Evolutionary conservation across 1,140 invertebrate genomes (phyloP), one percentile per base, ranked within the genome.

Genomic region (Drosophila kikkawai): DNA sequence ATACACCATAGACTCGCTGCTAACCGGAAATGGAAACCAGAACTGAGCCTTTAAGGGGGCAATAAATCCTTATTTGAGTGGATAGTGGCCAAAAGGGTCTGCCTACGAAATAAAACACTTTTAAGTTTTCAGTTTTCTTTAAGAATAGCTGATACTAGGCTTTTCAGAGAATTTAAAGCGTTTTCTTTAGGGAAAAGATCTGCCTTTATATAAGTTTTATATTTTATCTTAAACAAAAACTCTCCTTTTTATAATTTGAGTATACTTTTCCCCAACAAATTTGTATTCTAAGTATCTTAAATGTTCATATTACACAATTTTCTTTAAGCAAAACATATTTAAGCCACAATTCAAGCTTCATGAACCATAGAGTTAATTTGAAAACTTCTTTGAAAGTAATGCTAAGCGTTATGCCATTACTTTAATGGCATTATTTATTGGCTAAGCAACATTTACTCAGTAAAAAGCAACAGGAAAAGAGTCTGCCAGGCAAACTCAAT

Each of bases 51-150:
- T 55, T 37, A 56, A 39, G 51, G 36, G 22, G 22, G 53, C 53
- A 56, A 56, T 56, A 56, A 56, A 56, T 56, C 53, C 36, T 56
- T 56, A 56, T 56, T 56, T 56, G 36, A 39, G 13, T n/a, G 53
- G 53, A n/a, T 15, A 56, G 12, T 39, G 36, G 36, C 53, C 36
- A 56, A 56, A 55, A 37, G 51, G 51, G 12, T 11, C 34, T 22
- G 34, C 51, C 34, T 34, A 53, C 7, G 7, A 12, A 13, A 1
- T 2, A 12, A 7, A 29, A 29, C 26, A 29, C n/a, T 19, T 36
- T 51, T 34, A 17, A 34, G 34, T 34, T 51, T 36, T 13, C 17
- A 53, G 47, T n/a, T 29, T 29, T 3, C 48, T 50, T 29, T 2
- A 9, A 5, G 26, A 32, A 7, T 26, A 3, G 4, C 13, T 26